Evolutionary conservation across 2,113 vertebrate genomes (phyloP), one percentile per base, ranked within the genome.

Genomic region (Panurus biarmicus): DNA sequence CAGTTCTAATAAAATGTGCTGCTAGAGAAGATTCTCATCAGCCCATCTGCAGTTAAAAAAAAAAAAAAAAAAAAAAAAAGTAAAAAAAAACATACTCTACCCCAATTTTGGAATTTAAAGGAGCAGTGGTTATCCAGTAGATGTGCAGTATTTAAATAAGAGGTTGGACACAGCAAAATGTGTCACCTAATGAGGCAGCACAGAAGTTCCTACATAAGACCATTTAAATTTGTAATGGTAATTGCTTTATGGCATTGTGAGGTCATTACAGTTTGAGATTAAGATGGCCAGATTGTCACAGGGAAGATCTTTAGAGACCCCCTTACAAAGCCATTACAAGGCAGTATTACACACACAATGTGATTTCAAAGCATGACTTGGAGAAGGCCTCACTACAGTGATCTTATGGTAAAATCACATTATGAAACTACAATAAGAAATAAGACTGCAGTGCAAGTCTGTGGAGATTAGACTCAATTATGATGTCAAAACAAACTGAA

Each of bases 401-500:
- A 73, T 93, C 69, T 87, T 83, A 80, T 24, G 62, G 87, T 95
- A 96, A 97, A 97, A 97, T 91, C 89, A 79, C 75, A 57, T 33
- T 86, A 84, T 80, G 71, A 97, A 91, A 96, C 93, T 96, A 95
- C 96, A 96, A 77, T 93, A 90, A 80, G 85, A 97, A 96, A 92
- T 71, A 93, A 96, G 95, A 97, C 81, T 64, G 94, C 85, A 85
- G 81, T 85, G 80, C 70, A 93, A 96, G 93, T 96, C 42, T 88
- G 87, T 88, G 92, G 96, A 96, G 91, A 97, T 98, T 95, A 95
- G 94, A 92, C 95, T 97, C 97, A 96, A 97, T 97, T 97, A 97
- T 80, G 87, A 96, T 96, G 96, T 97, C 97, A 98, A 97, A 98
- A 96, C 95, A 95, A 96, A 96, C 89, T 81, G 95, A 97, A 97